Base-by-base conservation (phyloP, 2,113 vertebrate genomes). In the Channa maculata region DNA sequence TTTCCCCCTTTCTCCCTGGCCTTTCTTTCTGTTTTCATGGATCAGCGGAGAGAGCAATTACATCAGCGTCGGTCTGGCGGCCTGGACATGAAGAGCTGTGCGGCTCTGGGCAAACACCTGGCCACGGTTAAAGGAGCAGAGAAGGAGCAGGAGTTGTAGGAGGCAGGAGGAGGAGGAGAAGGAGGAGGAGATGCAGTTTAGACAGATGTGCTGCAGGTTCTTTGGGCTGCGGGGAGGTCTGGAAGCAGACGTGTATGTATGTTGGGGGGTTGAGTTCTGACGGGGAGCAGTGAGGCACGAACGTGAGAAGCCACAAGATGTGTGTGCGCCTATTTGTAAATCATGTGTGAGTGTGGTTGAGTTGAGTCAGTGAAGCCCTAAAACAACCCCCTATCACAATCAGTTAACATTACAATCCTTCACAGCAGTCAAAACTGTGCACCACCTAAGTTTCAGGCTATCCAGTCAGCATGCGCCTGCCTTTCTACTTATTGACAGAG, bases 21-120 rank as follows among this genome's bases (percentile, higher is more conserved):
- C 53, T 73, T 66, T 86, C 80, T 75, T 71, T 82, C 78, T 86
- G 74, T 92, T 91, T 91, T 92, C 81, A 91, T 76, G 90, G 87
- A 92, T 93, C 91, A 90, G 77, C 71, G 78, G 75, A 87, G 86
- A 92, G 91, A 92, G 85, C 86, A 89, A 91, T 93, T 92, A 91
- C 90, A 92, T 93, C 91, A 91, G 90, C 75, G 82, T 86, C 83
- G 83, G 83, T 86, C 87, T 86, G 90, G 85, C 79, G 86, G 91
- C 84, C 82, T 87, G 78, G 68, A 89, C 88, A 89, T 82, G 77
- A 87, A 91, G 89, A 81, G 87, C 78, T 57, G 88, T 70, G 86
- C 66, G 75, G 90, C 90, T 92, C 55, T 65, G 79, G 88, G 85
- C 88, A 79, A 92, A 94, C 89, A 91, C 91, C 92, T 94, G 91